These are phyloP conservation scores for Ormia ochracea DNA, from an alignment of 2,888 invertebrate species.

Conservation along the genomic window DNA sequence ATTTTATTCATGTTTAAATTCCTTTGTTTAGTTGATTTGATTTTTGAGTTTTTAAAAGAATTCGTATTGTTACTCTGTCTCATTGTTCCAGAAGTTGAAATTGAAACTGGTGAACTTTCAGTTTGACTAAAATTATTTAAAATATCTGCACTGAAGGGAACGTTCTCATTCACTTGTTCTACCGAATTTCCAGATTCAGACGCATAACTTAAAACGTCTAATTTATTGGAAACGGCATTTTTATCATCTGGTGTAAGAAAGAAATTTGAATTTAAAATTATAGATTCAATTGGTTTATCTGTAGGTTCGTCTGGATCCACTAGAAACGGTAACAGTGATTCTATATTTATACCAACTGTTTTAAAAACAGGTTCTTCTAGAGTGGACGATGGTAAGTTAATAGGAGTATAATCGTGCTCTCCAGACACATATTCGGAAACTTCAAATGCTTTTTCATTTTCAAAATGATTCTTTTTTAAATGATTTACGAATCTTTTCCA, in stretches of 20 bases:
- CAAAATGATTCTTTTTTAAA: constrained; percentile 14
- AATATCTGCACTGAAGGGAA: not conserved
- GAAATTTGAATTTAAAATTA: not conserved
- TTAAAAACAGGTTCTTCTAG: not conserved
- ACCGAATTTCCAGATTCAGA: not conserved
- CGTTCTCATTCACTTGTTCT: not conserved
- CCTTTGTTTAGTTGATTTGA: not conserved
- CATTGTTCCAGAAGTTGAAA: not conserved
- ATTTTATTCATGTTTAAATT: not conserved
- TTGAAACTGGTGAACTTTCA: not conserved
- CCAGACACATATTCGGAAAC: not conserved
- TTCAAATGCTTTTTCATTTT: constrained; percentile 19
- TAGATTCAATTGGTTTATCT: not conserved
- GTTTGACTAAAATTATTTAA: not conserved
- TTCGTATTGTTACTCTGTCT: not conserved
- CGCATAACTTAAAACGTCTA: not conserved
- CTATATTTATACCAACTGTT: constrained; percentile 1
- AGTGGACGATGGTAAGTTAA: not conserved
- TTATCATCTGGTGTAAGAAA: not conserved
- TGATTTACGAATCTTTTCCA: constrained; percentile 16
- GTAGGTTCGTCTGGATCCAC: not conserved
- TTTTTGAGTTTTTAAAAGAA: not conserved
- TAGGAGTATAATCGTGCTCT: constrained; percentile 42
- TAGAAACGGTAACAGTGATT: not conserved
- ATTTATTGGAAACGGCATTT: not conserved